Evolutionary conservation across 2,797 vertebrate species (phyloP).

Genomic region (Eupleurogrammus muticus): DNA sequence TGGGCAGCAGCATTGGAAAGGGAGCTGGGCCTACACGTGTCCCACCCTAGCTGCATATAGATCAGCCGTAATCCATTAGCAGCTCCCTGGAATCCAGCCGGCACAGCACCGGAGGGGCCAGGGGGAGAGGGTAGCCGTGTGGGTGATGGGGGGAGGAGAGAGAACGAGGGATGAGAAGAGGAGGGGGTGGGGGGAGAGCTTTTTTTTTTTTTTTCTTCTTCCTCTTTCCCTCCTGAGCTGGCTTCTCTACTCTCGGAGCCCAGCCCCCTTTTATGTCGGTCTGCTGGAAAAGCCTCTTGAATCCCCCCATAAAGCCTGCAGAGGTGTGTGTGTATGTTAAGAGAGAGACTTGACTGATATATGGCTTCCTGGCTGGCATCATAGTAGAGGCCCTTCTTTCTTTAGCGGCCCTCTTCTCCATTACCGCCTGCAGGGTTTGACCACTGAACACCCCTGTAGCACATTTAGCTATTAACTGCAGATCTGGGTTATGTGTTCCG

Average conservation of each 20-base stretch:
- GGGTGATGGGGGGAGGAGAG: slow-evolving; percentile 59
- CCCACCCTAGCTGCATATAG: slow-evolving; percentile 83
- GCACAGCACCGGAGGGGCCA: slow-evolving; percentile 79
- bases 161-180: slow-evolving; percentile 65
- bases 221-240: slow-evolving; percentile 52
- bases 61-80: slow-evolving; percentile 85
- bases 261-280: slow-evolving; percentile 80
- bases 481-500: slow-evolving; percentile 60
- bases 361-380: slow-evolving; percentile 83
- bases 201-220: slow-evolving; percentile 40
- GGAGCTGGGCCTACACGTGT: slow-evolving; percentile 76
- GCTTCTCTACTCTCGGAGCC: slow-evolving; percentile 64
- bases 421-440: slow-evolving; percentile 56
- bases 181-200: slow-evolving; percentile 60
- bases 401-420: slow-evolving; percentile 53
- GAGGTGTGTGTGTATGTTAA: slow-evolving; percentile 70
- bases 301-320: slow-evolving; percentile 74
- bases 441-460: slow-evolving; percentile 35
- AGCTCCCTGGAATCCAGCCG: slow-evolving; percentile 83
- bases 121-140: slow-evolving; percentile 72
- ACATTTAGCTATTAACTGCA: slow-evolving; percentile 54
- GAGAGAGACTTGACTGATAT: slow-evolving; percentile 77
- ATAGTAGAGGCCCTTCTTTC: slow-evolving; percentile 69
- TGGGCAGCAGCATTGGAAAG: slow-evolving; percentile 69
- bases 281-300: slow-evolving; percentile 77